Evolutionary conservation across 1,140 invertebrate species (phyloP).

Genomic region (Anastrepha obliqua): DNA sequence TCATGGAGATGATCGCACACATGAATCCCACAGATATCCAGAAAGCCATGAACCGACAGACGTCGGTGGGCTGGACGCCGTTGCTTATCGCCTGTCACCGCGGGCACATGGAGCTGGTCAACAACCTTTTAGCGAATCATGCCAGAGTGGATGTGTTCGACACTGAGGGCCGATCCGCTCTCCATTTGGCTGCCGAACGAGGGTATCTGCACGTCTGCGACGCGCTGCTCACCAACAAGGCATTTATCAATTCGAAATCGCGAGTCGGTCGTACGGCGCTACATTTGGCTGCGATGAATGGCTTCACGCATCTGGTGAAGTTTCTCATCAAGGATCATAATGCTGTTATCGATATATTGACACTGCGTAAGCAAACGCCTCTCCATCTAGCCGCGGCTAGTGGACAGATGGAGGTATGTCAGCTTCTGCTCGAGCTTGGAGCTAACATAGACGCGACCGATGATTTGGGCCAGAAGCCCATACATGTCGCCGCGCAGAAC

Average conservation of each 20-base stretch:
- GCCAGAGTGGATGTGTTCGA: conserved; percentile 99
- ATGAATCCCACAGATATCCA: conserved; percentile 91
- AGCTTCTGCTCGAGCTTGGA: conserved; percentile 93
- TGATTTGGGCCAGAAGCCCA: conserved; percentile 92
- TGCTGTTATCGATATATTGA: conserved; percentile 95
- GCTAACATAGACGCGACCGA: conserved; percentile 98
- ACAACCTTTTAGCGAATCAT: conserved; percentile 90
- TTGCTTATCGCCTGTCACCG: conserved; percentile 91
- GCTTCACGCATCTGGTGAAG: conserved; percentile 90
- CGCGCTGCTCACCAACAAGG: conserved; percentile 95
- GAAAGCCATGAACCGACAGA: conserved; percentile 94
- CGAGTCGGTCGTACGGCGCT: conserved; percentile 88
- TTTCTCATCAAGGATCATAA: conserved; percentile 95
- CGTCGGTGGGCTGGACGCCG: conserved; percentile 95
- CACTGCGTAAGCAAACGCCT: conserved; percentile 92
- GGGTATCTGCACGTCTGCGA: conserved; percentile 96
- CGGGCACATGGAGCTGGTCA: conserved; percentile 89
- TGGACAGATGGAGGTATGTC: conserved; percentile 96
- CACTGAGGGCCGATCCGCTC: conserved; percentile 93
- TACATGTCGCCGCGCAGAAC: conserved; percentile 96
- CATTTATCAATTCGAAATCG: conserved; percentile 97
- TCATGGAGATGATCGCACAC: conserved; percentile 93
- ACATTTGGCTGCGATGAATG: conserved; percentile 95
- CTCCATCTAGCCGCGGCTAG: conserved; percentile 92
- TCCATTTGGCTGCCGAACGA: conserved; percentile 96